phyloP scores from a whole-genome alignment of 2,113 vertebrate species.

The Girardinichthys multiradiatus region DNA sequence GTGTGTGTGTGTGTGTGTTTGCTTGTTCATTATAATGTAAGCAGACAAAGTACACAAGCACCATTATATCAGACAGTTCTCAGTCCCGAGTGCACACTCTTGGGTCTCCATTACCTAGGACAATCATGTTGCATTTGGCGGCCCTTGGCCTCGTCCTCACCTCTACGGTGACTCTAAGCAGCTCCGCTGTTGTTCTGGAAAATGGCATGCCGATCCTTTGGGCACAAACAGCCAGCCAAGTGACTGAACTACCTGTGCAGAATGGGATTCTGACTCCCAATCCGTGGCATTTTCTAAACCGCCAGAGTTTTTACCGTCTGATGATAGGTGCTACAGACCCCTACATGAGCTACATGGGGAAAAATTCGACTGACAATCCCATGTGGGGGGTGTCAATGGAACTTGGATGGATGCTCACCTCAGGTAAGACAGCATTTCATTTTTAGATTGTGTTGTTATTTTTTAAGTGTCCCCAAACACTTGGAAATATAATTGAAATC shows the following conservation, averaged over 20 bases:
- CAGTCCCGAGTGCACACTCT: conserved; percentile 8
- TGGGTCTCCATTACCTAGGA: conserved; percentile 1
- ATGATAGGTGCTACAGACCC: conserved; percentile 78
- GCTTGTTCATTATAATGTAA: neutral
- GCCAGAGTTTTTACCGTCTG: conserved; percentile 84
- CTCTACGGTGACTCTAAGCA: conserved; percentile 38
- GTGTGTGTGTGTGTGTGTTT: neutral
- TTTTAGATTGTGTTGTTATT: neutral
- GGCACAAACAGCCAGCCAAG: conserved; percentile 64
- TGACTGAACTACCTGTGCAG: conserved; percentile 67
- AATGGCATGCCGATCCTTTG: conserved; percentile 78
- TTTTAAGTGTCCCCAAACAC: neutral
- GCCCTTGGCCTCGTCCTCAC: conserved; percentile 47
- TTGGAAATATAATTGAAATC: neutral
- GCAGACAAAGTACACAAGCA: conserved; percentile 26
- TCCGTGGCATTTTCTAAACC: conserved; percentile 82
- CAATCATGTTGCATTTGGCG: conserved; percentile 25
- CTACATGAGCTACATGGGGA: conserved; percentile 79
- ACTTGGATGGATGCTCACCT: conserved; percentile 85
- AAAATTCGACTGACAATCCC: conserved; percentile 73
- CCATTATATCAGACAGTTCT: neutral
- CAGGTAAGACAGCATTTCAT: conserved; percentile 75
- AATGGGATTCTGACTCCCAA: conserved; percentile 69
- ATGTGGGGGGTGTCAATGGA: conserved; percentile 89
- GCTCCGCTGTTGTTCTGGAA: conserved; percentile 55